phyloP scores from a whole-genome alignment of 1,140 invertebrate genomes.

The Tetraneura akinire region DNA sequence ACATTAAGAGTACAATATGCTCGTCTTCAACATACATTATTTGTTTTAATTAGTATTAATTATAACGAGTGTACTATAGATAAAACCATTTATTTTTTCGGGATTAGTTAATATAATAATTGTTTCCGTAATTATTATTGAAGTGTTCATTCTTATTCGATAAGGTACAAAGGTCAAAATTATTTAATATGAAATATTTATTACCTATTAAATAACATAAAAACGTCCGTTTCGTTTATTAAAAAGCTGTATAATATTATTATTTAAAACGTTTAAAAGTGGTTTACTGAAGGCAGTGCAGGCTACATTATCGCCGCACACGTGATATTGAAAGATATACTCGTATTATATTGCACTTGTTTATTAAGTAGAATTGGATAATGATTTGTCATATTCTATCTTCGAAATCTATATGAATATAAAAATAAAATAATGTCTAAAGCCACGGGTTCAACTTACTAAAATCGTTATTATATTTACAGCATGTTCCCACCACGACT shows the following conservation, averaged over 20 bases:
- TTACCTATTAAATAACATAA: not conserved
- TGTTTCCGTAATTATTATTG: not conserved
- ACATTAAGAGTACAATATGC: not conserved
- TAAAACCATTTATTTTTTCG: not conserved
- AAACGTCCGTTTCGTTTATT: not conserved
- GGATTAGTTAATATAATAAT: not conserved
- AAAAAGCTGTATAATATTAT: not conserved
- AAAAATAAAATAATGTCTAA: not conserved
- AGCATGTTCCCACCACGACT: not conserved
- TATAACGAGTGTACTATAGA: not conserved
- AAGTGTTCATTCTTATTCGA: not conserved
- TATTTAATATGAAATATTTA: not conserved
- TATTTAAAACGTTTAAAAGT: not conserved
- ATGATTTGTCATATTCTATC: not conserved
- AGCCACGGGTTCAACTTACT: slow-evolving; percentile 10
- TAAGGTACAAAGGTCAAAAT: not conserved
- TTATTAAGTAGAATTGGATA: not conserved
- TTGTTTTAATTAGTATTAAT: not conserved
- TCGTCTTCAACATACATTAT: not conserved
- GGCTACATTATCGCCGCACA: not conserved
- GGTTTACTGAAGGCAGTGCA: not conserved
- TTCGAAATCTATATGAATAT: not conserved
- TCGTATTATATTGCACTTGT: not conserved
- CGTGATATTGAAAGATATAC: not conserved
- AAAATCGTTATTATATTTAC: slow-evolving; percentile 26